A percentile compares a stretch with the other conserved stretches of the same genome.
Evolutionary conservation across 2,888 invertebrate genomes (phyloP).

Genomic region (Acanthacorydalis orientalis): DNA sequence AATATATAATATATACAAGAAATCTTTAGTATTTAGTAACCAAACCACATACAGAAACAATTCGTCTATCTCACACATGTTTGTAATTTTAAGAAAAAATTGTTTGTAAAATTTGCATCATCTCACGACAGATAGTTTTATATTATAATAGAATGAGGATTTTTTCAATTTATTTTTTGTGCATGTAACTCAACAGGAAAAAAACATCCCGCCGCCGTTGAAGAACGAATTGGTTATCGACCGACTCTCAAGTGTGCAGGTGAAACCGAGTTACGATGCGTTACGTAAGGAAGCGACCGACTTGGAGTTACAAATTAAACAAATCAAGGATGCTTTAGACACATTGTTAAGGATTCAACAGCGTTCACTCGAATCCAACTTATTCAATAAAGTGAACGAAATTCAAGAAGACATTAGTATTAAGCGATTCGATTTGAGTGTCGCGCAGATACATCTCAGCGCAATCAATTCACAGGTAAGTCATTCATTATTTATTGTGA

Average conservation of each 20-base stretch:
- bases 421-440: conserved; percentile 84
- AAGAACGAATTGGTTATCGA: conserved; percentile 74
- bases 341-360: conserved; percentile 65
- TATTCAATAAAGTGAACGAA: conserved; percentile 89
- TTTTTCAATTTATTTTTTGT: no score
- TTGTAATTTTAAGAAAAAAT: neutral
- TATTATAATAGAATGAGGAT: no score
- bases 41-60: no score
- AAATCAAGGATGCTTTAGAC: conserved; percentile 74
- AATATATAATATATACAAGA: no score
- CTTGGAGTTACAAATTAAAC: conserved; percentile 73
- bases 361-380: conserved; percentile 58
- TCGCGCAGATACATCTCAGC: conserved; percentile 78
- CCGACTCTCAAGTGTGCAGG: conserved; percentile 50
- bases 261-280: conserved; percentile 57
- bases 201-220: conserved; percentile 54
- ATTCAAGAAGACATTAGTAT: conserved; percentile 88
- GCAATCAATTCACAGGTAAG: conserved; percentile 84
- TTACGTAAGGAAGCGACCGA: conserved; percentile 70
- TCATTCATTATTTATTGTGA: conserved; percentile 8
- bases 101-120: no score
- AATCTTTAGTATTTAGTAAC: no score
- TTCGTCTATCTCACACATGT: no score
- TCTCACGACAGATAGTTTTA: no score
- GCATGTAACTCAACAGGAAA: conserved; percentile 24